Conservation (phyloP, 1,140 invertebrate genomes). For the Leptinotarsa texana region DNA sequence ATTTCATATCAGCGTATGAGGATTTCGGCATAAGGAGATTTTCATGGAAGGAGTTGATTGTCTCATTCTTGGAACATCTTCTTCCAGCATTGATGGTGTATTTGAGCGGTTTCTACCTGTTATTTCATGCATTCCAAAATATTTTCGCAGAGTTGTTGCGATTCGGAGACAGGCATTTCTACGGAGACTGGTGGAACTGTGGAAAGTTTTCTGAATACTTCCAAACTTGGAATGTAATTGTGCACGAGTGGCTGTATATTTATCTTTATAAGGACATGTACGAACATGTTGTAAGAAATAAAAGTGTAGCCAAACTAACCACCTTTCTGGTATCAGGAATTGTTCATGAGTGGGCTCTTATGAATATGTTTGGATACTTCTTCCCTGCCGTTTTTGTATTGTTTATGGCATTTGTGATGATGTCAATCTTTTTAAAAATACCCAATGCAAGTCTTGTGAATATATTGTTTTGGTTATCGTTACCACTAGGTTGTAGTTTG, state of each 20-base stretch:
- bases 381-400: slow-evolving; percentile 81
- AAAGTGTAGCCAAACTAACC: slow-evolving; percentile 58
- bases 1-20: slow-evolving; percentile 71
- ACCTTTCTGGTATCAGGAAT: slow-evolving; percentile 61
- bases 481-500: slow-evolving; percentile 78
- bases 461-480: slow-evolving; percentile 77
- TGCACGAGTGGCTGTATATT: slow-evolving; percentile 92
- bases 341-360: slow-evolving; percentile 75
- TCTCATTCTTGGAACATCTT: slow-evolving; percentile 68
- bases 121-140: slow-evolving; percentile 89
- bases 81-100: slow-evolving; percentile 75
- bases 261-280: slow-evolving; percentile 90
- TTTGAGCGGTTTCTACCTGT: slow-evolving; percentile 79
- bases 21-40: slow-evolving; percentile 65
- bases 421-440: slow-evolving; percentile 62
- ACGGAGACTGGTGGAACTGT: slow-evolving; percentile 95
- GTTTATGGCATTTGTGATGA: slow-evolving; percentile 66
- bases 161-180: slow-evolving; percentile 86
- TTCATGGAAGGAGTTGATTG: slow-evolving; percentile 32
- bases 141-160: slow-evolving; percentile 82
- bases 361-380: slow-evolving; percentile 79
- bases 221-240: slow-evolving; percentile 91
- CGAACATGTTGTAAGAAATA: slow-evolving; percentile 60
- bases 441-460: slow-evolving; percentile 67
- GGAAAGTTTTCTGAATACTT: slow-evolving; percentile 81